Percentiles rank a stretch among this genome's conserved stretches.
Conservation (phyloP, 2,888 invertebrate genomes). For the Loripinus fragilis region DNA sequence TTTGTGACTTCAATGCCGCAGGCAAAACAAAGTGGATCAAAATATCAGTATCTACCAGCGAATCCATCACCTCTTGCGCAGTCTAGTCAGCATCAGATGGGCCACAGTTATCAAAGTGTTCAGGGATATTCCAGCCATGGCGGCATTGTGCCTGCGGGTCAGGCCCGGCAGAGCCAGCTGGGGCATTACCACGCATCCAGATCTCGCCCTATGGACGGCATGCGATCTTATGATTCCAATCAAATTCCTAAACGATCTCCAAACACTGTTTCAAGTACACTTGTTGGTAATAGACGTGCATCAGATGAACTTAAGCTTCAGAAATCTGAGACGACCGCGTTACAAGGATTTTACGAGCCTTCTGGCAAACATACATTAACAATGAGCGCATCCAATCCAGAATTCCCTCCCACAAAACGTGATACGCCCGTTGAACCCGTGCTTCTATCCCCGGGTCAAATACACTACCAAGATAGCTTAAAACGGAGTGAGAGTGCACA, state of each 20-base stretch:
- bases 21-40: neutral
- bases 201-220: neutral
- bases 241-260: neutral
- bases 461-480: neutral
- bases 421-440: neutral
- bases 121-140: constrained; percentile 3
- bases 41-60: constrained; percentile 6
- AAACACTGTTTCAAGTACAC: neutral
- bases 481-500: neutral
- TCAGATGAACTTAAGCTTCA: neutral
- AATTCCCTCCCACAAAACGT: neutral
- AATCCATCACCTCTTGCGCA: neutral
- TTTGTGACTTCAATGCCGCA: neutral
- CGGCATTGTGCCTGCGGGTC: constrained; percentile 15
- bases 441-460: neutral
- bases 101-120: constrained; percentile 1
- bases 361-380: constrained; percentile 43
- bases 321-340: constrained; percentile 42
- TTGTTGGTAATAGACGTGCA: neutral
- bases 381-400: constrained; percentile 27
- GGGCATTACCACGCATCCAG: constrained; percentile 19
- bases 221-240: neutral
- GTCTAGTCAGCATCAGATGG: constrained; percentile 3
- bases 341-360: constrained; percentile 58
- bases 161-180: constrained; percentile 31